Percentiles rank a stretch among this genome's conserved stretches.
phyloP scores from a whole-genome alignment of 2,888 invertebrate species.

The Phania funesta region DNA sequence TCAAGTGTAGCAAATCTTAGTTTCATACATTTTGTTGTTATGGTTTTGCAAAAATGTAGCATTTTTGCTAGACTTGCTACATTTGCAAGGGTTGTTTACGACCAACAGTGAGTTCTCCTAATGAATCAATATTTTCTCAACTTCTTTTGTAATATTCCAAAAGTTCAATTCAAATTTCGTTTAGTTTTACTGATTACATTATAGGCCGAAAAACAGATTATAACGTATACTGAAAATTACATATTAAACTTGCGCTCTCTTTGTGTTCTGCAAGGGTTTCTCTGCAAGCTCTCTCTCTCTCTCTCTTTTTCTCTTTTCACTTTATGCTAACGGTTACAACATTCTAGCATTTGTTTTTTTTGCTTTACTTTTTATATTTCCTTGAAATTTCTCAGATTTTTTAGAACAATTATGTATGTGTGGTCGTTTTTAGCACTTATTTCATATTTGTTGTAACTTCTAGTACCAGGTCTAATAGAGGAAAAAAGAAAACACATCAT shows the following conservation, averaged over 20 bases:
- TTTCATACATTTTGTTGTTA: no score
- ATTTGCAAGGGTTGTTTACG: no score
- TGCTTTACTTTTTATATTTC: background rate
- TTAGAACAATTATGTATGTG: background rate
- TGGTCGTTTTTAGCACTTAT: constrained; percentile 9
- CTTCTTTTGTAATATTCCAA: no score
- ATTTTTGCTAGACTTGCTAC: no score
- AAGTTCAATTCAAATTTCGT: no score
- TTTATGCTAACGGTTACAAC: constrained; percentile 2
- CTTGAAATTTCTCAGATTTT: background rate
- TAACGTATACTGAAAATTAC: no score
- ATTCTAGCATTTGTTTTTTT: background rate
- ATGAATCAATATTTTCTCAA: no score
- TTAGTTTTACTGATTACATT: no score
- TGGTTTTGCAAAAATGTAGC: no score
- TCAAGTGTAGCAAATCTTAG: no score
- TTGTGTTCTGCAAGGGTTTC: background rate
- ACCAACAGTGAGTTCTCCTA: no score
- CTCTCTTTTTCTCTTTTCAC: background rate
- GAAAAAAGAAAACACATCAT: background rate
- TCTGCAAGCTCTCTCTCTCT: background rate
- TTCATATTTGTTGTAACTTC: constrained; percentile 18
- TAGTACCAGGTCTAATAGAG: constrained; percentile 14
- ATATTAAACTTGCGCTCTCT: background rate
- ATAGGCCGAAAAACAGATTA: no score